These are phyloP conservation scores for Prionailurus bengalensis DNA, from an alignment of 2,113 vertebrate species.

Conservation along the genomic window DNA sequence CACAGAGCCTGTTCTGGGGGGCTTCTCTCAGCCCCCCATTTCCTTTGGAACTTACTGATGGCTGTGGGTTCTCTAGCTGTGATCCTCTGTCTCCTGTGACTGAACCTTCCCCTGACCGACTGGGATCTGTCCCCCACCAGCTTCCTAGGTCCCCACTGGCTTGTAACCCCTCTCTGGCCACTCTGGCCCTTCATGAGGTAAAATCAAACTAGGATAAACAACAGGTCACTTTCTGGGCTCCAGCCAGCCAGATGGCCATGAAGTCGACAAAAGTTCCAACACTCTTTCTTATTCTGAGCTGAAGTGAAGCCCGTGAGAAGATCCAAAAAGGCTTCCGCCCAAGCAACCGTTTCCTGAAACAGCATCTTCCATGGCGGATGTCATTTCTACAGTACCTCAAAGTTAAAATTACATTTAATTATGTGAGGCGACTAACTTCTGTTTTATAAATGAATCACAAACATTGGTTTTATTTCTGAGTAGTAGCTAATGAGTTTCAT, in stretches of 20 bases:
- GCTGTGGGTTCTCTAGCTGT: not conserved
- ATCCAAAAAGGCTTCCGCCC: not conserved
- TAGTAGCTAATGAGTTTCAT: slow-evolving; percentile 61
- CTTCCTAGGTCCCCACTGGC: not conserved
- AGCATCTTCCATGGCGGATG: not conserved
- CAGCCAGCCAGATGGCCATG: not conserved
- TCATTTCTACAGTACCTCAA: not conserved
- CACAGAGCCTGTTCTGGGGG: not conserved
- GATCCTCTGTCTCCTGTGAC: not conserved
- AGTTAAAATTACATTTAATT: not conserved
- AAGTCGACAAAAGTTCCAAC: not conserved
- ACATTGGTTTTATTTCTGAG: slow-evolving; percentile 48
- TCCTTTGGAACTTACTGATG: not conserved
- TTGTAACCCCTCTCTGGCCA: too few species aligned
- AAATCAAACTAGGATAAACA: not conserved
- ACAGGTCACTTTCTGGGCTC: not conserved
- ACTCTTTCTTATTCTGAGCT: not conserved
- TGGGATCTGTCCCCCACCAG: not conserved
- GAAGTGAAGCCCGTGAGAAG: not conserved
- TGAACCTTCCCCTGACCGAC: not conserved
- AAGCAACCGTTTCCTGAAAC: not conserved
- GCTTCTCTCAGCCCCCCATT: not conserved
- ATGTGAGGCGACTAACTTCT: slow-evolving; percentile 35
- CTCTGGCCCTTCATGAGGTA: not conserved
- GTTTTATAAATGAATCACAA: slow-evolving; percentile 42